Evolutionary conservation across 2,797 vertebrate genomes (phyloP).

Genomic region (Amblyopsis hoosieri): DNA sequence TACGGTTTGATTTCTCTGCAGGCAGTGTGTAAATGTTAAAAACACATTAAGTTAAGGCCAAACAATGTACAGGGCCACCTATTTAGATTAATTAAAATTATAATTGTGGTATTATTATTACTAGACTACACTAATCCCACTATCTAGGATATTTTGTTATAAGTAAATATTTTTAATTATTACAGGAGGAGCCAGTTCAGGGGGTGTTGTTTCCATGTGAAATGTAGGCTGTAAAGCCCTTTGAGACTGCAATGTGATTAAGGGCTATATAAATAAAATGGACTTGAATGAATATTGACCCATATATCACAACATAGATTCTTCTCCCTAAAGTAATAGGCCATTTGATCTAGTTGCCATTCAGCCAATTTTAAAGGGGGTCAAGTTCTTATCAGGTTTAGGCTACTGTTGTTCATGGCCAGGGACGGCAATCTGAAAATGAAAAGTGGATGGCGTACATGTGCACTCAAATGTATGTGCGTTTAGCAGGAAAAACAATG

Average conservation of each 20-base stretch:
- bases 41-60: neutral
- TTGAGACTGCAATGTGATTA: no score
- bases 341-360: conserved; percentile 11
- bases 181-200: no score
- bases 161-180: no score
- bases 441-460: conserved; percentile 26
- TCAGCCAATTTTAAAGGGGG: conserved; percentile 44
- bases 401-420: conserved; percentile 30
- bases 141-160: no score
- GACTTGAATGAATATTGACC: neutral
- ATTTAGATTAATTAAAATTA: no score
- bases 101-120: no score
- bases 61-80: no score
- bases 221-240: no score
- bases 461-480: neutral
- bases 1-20: neutral
- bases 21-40: neutral
- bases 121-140: no score
- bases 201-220: no score
- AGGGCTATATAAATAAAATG: no score
- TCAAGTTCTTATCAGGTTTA: conserved; percentile 50
- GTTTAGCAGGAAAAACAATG: neutral
- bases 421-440: conserved; percentile 3
- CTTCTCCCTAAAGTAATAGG: conserved; percentile 1
- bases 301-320: conserved; percentile 9